Percentiles rank a stretch among this genome's conserved stretches.
Conservation (phyloP, 2,888 invertebrate genomes). For the Prenolepis imparis region DNA sequence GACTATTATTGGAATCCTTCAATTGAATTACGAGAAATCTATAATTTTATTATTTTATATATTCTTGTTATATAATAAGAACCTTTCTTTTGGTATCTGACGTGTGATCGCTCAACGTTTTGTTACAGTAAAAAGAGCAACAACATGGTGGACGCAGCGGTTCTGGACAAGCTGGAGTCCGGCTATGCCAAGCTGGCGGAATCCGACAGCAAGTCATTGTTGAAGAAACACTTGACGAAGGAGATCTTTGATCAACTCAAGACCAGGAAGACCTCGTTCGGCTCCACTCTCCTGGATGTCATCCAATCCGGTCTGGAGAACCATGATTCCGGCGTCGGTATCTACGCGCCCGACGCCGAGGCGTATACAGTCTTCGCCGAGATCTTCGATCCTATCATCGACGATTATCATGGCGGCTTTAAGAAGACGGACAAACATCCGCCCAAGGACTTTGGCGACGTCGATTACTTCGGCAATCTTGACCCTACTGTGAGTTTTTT, state of each 20-base stretch:
- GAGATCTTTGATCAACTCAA: slow-evolving; percentile 97
- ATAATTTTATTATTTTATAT: neutral
- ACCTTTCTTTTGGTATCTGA: neutral
- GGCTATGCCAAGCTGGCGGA: slow-evolving; percentile 95
- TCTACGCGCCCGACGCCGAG: slow-evolving; percentile 99
- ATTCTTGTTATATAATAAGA: neutral
- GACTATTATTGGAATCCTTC: slow-evolving; percentile 6
- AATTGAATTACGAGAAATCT: slow-evolving; percentile 14
- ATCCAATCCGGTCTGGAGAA: slow-evolving; percentile 99
- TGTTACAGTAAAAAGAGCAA: slow-evolving; percentile 90
- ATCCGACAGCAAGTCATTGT: slow-evolving; percentile 97
- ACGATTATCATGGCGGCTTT: slow-evolving; percentile 98
- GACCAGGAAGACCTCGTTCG: slow-evolving; percentile 97
- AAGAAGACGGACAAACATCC: slow-evolving; percentile 98
- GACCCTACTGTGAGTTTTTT: slow-evolving; percentile 91
- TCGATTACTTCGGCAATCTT: slow-evolving; percentile 95
- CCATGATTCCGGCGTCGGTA: slow-evolving; percentile 98
- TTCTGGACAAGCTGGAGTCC: slow-evolving; percentile 96
- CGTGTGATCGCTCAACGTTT: slow-evolving; percentile 6
- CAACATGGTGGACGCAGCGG: slow-evolving; percentile 96
- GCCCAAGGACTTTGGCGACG: slow-evolving; percentile 97
- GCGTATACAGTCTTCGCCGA: slow-evolving; percentile 96
- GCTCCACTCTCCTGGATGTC: slow-evolving; percentile 96
- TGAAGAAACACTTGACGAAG: slow-evolving; percentile 98
- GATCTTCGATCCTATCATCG: slow-evolving; percentile 98